Base-by-base conservation (phyloP, 2,113 vertebrate species). In the Pseudois nayaur region DNA sequence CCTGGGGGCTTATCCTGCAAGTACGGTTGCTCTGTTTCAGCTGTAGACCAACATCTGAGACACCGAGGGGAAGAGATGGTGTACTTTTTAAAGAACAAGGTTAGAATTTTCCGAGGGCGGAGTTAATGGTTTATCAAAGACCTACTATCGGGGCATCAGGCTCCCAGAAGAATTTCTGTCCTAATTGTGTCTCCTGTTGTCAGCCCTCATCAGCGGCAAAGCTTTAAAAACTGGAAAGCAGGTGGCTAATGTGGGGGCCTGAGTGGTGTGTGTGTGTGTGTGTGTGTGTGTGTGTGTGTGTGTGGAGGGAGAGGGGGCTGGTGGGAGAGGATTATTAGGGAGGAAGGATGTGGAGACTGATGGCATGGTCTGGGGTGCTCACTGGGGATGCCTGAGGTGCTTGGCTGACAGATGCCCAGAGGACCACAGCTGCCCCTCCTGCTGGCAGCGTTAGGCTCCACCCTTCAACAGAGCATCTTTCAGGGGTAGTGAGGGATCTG, bases 61-160 rank as follows among this genome's bases (percentile, higher is more conserved):
- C 5, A 57, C 89, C 29, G 54, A 84, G 3, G 29, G 54, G 87
- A 96, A 93, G 87, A 62, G 43, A 36, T 55, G 40, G 31, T 33
- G 0, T 9, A 13, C 55, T 87, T 96, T 95, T 96, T 93, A 92
- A 96, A 88, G 82, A 94, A 52, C 25, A 82, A 74, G 27, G n/a
- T 89, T 94, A 76, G 13, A 84, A 4, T 82, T 98, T 97, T 94
- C 87, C 67, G n/a, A 15, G 14, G 59, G 36, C 12, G 0, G 36
- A 0, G 31, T 60, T 91, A 3, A 71, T 0, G 0, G 11, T 91
- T 93, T 97, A 60, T 83, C 84, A 81, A 54, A n/a, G 21, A 76
- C 21, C 59, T 59, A 21, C 91, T 64, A 48, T 74, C 9, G 7
- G 64, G 62, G 52, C 50, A 54, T 64, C 79, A 87, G 7, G 5